Percentiles rank a stretch among this genome's conserved stretches.
phyloP scores from a whole-genome alignment of 2,113 vertebrate species.

The Acanthochromis polyacanthus region DNA sequence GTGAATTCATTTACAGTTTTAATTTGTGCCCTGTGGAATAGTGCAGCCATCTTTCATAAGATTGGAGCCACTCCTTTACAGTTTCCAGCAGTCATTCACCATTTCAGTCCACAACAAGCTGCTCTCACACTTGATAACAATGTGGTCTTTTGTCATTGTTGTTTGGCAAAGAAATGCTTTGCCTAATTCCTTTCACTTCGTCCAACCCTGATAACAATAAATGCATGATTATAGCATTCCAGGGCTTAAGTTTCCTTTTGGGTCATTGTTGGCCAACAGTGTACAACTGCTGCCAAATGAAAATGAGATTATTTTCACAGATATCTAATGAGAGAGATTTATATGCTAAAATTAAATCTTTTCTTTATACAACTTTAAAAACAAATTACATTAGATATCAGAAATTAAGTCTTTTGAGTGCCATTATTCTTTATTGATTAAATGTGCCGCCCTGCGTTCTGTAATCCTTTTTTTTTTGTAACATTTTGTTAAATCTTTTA shows the following conservation, averaged over 20 bases:
- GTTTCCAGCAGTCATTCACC: constrained; percentile 22
- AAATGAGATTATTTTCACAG: background rate
- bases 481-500: background rate
- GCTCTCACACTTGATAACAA: constrained; percentile 37
- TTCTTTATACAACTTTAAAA: too few species aligned
- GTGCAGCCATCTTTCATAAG: constrained; percentile 3
- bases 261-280: background rate
- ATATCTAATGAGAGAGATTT: too few species aligned
- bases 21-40: constrained; percentile 28
- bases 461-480: background rate
- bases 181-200: constrained; percentile 18
- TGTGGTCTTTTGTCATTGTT: constrained; percentile 41
- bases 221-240: constrained; percentile 12
- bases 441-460: background rate
- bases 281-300: background rate
- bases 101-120: constrained; percentile 28
- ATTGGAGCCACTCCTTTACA: constrained; percentile 39
- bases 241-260: background rate
- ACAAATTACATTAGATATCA: too few species aligned
- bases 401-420: background rate
- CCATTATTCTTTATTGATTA: background rate
- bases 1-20: constrained; percentile 12
- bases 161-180: constrained; percentile 23
- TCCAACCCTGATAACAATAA: constrained; percentile 10
- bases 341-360: too few species aligned